Base-by-base conservation (phyloP, 1,140 invertebrate genomes). In the Pseudomyrmex gracilis region DNA sequence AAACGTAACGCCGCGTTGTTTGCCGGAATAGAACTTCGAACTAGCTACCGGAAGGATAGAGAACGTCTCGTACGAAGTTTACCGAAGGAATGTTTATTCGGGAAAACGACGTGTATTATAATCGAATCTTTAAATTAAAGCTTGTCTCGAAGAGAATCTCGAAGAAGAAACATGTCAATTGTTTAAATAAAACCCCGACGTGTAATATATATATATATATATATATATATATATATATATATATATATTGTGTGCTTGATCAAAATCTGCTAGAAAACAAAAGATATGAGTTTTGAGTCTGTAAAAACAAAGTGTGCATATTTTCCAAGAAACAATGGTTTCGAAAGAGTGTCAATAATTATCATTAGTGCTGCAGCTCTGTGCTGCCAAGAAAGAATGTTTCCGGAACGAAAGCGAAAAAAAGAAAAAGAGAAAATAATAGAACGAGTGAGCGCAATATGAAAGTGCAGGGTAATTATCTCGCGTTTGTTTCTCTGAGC, bases 1-100 rank as follows among this genome's bases (percentile, higher is more conserved):
- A 85, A 88, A 88, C 85, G 78, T 51, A 71, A 80, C 53, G 71
- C 57, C 43, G n/a, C 82, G 78, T 83, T 85, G 83, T 85, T 85
- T 83, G 61, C 77, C 51, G 55, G 17, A 17, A 17, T 63, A 58
- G 73, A 85, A 83, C 77, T 73, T 88, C 83, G 73, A 58, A 53
- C 67, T 70, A 73, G 76, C 51, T 24, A 58, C 10, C 17, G 51
- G 70, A 80, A 87, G 63, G 66, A 83, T 83, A 47, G 45, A 45
- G 70, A 73, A 82, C 58, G 66, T 80, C 76, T 80, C 76, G 66
- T 71, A 49, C 43, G 53, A 70, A 34, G 76, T 70, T 80, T 80
- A 51, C 76, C 66, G 22, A 71, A 71, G 20, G 53, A 47, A 71
- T 58, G 76, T 71, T 80, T 80, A 80, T 80, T 80, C 22, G 66